Base-by-base conservation (phyloP, 2,888 invertebrate genomes). In the Chymomyza caudatula region DNA sequence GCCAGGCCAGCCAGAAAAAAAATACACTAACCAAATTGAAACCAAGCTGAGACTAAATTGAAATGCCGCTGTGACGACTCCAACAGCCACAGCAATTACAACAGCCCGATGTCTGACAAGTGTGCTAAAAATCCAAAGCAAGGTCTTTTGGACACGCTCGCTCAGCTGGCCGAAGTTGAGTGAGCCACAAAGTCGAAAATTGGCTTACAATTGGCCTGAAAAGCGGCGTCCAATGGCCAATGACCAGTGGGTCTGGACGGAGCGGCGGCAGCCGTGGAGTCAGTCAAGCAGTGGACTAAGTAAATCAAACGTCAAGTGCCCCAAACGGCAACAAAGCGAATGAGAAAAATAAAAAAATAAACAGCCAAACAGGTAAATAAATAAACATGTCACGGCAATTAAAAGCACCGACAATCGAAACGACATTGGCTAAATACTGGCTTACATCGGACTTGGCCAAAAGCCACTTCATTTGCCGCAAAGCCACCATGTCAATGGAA, bases 131-230 rank as follows among this genome's bases (percentile, higher is more conserved):
- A 69, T 53, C 23, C n/a, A 22, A 22, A 53, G 25, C 53, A 53
- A 53, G 53, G 53, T 53, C 53, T 23, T 25, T 53, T 37, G n/a
- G 15, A 25, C 4, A 25, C 19, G 54, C 49, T 62, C 20, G 55
- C 47, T 47, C 22, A 44, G 20, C 51, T 51, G 51, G 51, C 51
- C 19, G 11, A 20, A 20, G 19, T 52, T 63, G 67, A 55, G 68
- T 65, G 66, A 74, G 73, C 75, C 68, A 61, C 69, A 74, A 76
- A 71, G 70, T 68, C 68, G 77, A 78, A 76, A 80, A 80, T 80
- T 80, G 80, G 85, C 80, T 84, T 84, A 84, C 82, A 80, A 85
- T 82, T 85, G 84, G 78, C 78, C 74, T 70, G 83, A 77, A 77
- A 84, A 74, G 65, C 74, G 68, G 76, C 74, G 70, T 29, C 61